Base-by-base conservation (phyloP, 2,113 vertebrate genomes). In the Cephalopterus ornatus region DNA sequence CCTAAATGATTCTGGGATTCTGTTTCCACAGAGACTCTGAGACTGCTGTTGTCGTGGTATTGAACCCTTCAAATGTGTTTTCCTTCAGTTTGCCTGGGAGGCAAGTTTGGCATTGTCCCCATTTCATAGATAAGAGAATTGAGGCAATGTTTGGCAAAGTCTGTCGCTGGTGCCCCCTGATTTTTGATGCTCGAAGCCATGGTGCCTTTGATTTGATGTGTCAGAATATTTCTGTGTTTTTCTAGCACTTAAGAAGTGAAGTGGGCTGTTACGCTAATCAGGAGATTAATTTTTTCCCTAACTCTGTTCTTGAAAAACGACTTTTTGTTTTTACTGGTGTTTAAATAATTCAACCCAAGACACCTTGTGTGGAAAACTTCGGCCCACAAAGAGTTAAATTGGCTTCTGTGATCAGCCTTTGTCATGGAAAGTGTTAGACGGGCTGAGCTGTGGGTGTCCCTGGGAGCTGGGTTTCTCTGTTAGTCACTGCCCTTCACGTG, bases 361-460 rank as follows among this genome's bases (percentile, higher is more conserved):
- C 28, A 26, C 46, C 23, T 58, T 44, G 55, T 62, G 41, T 95
- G 93, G 93, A 91, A 96, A 93, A 41, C 42, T 83, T 61, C 14
- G 37, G 20, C 44, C 49, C 80, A 71, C 41, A 17, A 52, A 35
- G 85, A 53, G 92, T 96, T 94, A 93, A 93, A 49, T 1, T 86
- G 82, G 72, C 95, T 41, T 55, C 59, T 83, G 68, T 80, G 63
- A 89, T 87, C 85, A 78, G 85, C 47, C 56, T 37, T 72, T 77
- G 92, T 88, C 92, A 87, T 89, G 95, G 96, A 92, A 96, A 94
- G 79, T 89, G 85, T 97, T 95, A 88, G 91, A 52, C 68, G 59
- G 67, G 26, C 89, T 73, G 88, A 66, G 89, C 94, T 90, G 90
- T 83, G 94, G 93, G 88, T 96, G 94, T 88, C 63, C 14, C 72